A percentile compares a stretch with the other conserved stretches of the same genome.
These are phyloP conservation scores for Drosophila hamatofila DNA, from an alignment of 2,888 invertebrate genomes.

Conservation along the genomic window DNA sequence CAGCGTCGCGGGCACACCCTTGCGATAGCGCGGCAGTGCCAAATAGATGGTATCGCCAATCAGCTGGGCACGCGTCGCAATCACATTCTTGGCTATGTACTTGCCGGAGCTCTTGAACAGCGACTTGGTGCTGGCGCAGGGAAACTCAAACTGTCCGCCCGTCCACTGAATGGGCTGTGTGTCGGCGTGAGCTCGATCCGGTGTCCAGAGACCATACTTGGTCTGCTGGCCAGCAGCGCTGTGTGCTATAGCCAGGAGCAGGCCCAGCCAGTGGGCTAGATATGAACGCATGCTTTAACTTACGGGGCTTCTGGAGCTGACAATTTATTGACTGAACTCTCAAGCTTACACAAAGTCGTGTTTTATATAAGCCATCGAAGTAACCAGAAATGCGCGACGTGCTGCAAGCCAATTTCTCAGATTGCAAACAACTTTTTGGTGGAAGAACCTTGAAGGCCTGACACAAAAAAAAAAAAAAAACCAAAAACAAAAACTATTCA, in stretches of 20 bases:
- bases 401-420: conserved; percentile 57
- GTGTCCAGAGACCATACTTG: conserved; percentile 80
- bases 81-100: conserved; percentile 87
- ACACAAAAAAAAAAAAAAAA: conserved; percentile 9
- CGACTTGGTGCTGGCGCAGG: conserved; percentile 86
- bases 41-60: conserved; percentile 86
- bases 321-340: conserved; percentile 28
- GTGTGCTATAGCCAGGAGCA: conserved; percentile 31
- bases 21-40: conserved; percentile 87
- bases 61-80: conserved; percentile 88
- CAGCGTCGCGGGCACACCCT: conserved; percentile 89
- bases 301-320: conserved; percentile 15
- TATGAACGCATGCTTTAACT: conserved; percentile 38
- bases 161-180: conserved; percentile 85
- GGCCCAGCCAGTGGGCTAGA: conserved; percentile 34
- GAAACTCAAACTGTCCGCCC: conserved; percentile 86
- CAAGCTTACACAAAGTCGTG: conserved; percentile 25
- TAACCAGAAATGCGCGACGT: conserved; percentile 54
- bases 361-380: conserved; percentile 63
- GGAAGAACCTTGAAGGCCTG: conserved; percentile 60
- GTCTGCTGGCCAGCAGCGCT: conserved; percentile 60
- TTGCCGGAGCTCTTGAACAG: conserved; percentile 87
- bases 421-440: conserved; percentile 40
- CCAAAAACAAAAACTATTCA: conserved; percentile 19
- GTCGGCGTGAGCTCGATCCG: conserved; percentile 73